These are phyloP conservation scores for Rousettus leschenaultii DNA, from an alignment of 2,113 vertebrate genomes.

Conservation along the genomic window DNA sequence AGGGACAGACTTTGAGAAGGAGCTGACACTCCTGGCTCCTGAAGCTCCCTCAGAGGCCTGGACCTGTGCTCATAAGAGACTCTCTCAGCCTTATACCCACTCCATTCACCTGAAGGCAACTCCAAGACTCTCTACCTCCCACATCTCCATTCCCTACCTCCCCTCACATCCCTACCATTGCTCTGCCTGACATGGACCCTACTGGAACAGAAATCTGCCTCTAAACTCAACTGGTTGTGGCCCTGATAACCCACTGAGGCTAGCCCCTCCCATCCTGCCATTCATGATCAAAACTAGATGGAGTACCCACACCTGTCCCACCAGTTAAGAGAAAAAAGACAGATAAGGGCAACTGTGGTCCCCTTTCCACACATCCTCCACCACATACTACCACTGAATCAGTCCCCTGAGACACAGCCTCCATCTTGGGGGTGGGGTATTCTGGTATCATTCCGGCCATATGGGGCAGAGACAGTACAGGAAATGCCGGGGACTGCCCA, in stretches of 20 bases:
- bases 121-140: background rate
- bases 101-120: background rate
- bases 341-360: background rate
- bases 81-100: background rate
- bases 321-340: background rate
- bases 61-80: background rate
- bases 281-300: background rate
- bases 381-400: background rate
- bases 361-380: background rate
- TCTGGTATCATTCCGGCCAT: background rate
- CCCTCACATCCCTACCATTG: background rate
- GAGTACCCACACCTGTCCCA: background rate
- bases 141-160: background rate
- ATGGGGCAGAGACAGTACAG: background rate
- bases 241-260: background rate
- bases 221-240: background rate
- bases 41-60: background rate
- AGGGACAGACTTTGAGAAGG: background rate
- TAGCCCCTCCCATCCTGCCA: background rate
- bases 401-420: background rate
- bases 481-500: background rate
- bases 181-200: background rate
- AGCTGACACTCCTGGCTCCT: background rate
- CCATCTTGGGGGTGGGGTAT: background rate
- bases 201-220: background rate